phyloP scores from a whole-genome alignment of 1,140 invertebrate genomes.

The Pectinophora gossypiella region DNA sequence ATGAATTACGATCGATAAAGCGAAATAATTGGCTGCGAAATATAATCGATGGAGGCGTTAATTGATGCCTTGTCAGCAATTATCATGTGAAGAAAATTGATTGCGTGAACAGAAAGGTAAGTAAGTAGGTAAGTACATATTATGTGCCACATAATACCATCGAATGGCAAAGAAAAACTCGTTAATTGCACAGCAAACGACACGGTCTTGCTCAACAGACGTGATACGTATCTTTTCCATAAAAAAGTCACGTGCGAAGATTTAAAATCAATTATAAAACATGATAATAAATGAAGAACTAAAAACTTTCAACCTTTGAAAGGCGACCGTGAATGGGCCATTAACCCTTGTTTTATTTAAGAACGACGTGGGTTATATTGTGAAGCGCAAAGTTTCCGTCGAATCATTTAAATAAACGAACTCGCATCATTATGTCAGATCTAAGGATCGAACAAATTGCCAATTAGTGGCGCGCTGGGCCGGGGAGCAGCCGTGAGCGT shows the following conservation, averaged over 20 bases:
- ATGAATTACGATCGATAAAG: constrained; percentile 9
- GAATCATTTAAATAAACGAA: constrained; percentile 75
- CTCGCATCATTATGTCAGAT: constrained; percentile 72
- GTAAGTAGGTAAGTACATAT: too few species aligned
- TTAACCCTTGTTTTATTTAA: constrained; percentile 35
- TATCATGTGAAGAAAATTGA: neutral
- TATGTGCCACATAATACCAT: too few species aligned
- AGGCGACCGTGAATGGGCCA: constrained; percentile 21
- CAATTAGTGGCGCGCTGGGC: constrained; percentile 59
- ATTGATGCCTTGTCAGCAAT: neutral
- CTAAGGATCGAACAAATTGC: constrained; percentile 73
- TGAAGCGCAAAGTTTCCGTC: constrained; percentile 55
- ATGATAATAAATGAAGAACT: constrained; percentile 19
- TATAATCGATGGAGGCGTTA: constrained; percentile 5
- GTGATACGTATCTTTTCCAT: neutral
- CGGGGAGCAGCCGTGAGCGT: constrained; percentile 15
- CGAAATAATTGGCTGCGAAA: constrained; percentile 12
- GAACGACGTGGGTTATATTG: constrained; percentile 27
- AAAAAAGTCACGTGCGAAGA: neutral
- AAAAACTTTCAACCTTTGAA: constrained; percentile 22
- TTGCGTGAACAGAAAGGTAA: neutral
- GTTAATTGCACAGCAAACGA: too few species aligned
- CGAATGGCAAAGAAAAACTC: too few species aligned
- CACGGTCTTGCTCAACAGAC: neutral
- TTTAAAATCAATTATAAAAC: constrained; percentile 20